Conservation (phyloP, 2,888 invertebrate genomes). For the Drosophila prostipennis region DNA sequence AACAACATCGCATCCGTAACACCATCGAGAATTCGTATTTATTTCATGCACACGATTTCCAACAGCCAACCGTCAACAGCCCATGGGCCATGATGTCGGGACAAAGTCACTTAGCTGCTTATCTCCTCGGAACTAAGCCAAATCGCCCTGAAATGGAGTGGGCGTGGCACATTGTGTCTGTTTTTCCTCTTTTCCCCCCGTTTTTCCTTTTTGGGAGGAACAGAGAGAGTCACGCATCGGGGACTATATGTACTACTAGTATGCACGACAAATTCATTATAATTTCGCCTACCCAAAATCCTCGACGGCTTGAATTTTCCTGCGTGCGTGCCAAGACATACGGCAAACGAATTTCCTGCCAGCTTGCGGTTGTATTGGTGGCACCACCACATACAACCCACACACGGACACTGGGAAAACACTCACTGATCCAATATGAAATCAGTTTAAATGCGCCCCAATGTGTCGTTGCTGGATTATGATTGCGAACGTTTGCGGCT, state of each 20-base stretch:
- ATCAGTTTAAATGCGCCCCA: conserved; percentile 78
- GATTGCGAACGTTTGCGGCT: conserved; percentile 58
- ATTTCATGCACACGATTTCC: conserved; percentile 47
- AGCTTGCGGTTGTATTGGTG: conserved; percentile 42
- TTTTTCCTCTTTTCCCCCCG: not conserved
- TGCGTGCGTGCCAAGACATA: conserved; percentile 74
- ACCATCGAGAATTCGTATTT: conserved; percentile 43
- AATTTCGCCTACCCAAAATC: conserved; percentile 49
- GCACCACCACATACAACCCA: conserved; percentile 13
- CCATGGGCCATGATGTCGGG: conserved; percentile 45
- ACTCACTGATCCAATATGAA: conserved; percentile 53
- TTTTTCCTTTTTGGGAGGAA: conserved; percentile 2
- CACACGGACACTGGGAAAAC: conserved; percentile 2
- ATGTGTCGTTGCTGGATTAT: conserved; percentile 75
- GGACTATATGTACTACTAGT: conserved; percentile 23
- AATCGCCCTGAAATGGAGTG: conserved; percentile 46
- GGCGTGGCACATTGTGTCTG: conserved; percentile 24
- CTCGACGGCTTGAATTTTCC: conserved; percentile 56
- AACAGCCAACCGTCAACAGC: conserved; percentile 21
- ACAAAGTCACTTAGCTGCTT: conserved; percentile 72
- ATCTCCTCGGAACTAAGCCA: conserved; percentile 64
- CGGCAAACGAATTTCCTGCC: conserved; percentile 58
- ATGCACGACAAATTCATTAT: conserved; percentile 78
- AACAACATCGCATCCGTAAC: conserved; percentile 24
- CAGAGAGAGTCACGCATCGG: conserved; percentile 44